A percentile compares a stretch with the other conserved stretches of the same genome.
Evolutionary conservation across 2,888 invertebrate species (phyloP).

Genomic region (Tenthredo amoena): DNA sequence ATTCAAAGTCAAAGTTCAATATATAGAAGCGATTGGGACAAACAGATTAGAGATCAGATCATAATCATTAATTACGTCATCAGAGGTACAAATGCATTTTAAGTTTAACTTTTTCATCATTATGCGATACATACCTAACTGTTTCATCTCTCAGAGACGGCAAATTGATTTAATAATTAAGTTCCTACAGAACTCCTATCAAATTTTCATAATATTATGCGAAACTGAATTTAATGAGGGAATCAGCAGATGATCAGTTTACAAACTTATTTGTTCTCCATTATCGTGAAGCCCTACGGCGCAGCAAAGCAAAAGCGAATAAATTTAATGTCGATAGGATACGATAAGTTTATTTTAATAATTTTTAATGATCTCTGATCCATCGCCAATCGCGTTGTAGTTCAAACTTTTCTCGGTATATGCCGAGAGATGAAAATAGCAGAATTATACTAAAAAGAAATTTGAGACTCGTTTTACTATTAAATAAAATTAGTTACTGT

Average conservation of each 20-base stretch:
- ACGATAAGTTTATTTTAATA: not conserved
- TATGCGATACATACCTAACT: not conserved
- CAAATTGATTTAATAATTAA: not conserved
- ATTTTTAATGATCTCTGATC: slow-evolving; percentile 18
- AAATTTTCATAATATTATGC: not conserved
- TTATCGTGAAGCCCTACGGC: not conserved
- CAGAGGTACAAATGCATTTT: slow-evolving; percentile 50
- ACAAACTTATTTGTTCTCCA: not conserved
- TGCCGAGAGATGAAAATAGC: not conserved
- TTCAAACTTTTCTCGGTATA: slow-evolving; percentile 11
- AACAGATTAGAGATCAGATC: slow-evolving; percentile 29
- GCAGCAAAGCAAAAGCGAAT: not conserved
- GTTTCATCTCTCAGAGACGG: not conserved
- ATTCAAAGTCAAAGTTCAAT: slow-evolving; percentile 31
- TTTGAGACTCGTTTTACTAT: slow-evolving; percentile 43
- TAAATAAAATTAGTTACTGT: not conserved
- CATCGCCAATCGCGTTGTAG: slow-evolving; percentile 11
- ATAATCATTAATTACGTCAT: slow-evolving; percentile 41
- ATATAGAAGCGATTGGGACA: slow-evolving; percentile 12
- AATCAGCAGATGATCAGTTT: not conserved
- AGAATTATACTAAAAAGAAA: slow-evolving; percentile 10
- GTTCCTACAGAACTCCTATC: not conserved
- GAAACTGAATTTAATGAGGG: not conserved
- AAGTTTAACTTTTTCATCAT: not conserved
- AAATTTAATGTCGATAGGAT: not conserved